Percentiles rank a stretch among this genome's conserved stretches.
phyloP scores from a whole-genome alignment of 2,113 vertebrate genomes.

The Geothlypis trichas region DNA sequence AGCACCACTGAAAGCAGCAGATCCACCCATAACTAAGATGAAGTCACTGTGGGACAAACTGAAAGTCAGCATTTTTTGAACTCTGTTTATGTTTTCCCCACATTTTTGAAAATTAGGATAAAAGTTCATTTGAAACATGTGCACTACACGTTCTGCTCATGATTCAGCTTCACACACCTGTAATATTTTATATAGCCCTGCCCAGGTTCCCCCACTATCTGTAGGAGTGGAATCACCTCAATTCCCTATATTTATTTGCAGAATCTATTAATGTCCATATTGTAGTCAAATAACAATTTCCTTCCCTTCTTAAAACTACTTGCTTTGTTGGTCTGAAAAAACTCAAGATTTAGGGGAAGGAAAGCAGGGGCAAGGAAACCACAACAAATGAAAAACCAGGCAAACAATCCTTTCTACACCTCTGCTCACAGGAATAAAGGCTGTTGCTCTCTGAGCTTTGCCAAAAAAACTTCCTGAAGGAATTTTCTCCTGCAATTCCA shows the following conservation, averaged over 20 bases:
- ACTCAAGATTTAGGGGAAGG: neutral
- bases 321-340: neutral
- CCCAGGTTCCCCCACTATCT: neutral
- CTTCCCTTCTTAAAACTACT: neutral
- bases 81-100: fast-evolving
- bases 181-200: neutral
- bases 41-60: neutral
- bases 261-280: neutral
- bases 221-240: neutral
- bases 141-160: neutral
- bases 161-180: neutral
- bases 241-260: neutral
- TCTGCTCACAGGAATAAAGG: neutral
- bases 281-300: neutral
- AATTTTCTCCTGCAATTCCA: conserved; percentile 19
- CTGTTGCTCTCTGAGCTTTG: neutral
- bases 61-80: neutral
- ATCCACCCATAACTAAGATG: neutral
- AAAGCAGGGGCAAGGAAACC: neutral
- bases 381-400: neutral
- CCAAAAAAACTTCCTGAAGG: conserved; percentile 1
- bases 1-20: neutral
- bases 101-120: neutral
- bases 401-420: neutral
- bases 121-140: neutral